These are phyloP conservation scores for Notodonta dromedarius DNA, from an alignment of 2,888 invertebrate species.

Conservation along the genomic window DNA sequence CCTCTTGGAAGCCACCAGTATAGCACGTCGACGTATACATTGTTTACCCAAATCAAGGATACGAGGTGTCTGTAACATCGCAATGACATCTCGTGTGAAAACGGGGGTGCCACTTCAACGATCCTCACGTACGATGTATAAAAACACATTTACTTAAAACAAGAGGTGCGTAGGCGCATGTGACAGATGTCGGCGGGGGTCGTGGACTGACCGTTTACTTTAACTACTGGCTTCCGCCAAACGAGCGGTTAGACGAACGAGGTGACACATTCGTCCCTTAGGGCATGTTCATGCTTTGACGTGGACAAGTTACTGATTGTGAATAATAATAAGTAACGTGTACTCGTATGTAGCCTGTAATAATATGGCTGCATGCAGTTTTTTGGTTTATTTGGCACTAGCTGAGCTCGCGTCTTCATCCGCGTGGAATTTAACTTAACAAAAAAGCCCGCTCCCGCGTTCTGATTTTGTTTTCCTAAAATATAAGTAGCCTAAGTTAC, in stretches of 20 bases:
- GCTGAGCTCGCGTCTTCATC: too few relatives aligned
- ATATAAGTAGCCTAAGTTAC: too few relatives aligned
- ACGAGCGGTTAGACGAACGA: slow-evolving; percentile 49
- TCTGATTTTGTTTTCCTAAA: too few relatives aligned
- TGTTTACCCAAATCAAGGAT: slow-evolving; percentile 60
- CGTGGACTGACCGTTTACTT: slow-evolving; percentile 75
- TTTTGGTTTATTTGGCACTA: too few relatives aligned
- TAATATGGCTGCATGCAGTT: too few relatives aligned
- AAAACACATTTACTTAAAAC: slow-evolving; percentile 57
- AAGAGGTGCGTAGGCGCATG: slow-evolving; percentile 67
- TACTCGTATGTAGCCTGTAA: background rate
- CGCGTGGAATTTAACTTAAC: too few relatives aligned
- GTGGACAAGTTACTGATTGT: background rate
- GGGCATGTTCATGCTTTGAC: slow-evolving; percentile 9
- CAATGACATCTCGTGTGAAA: slow-evolving; percentile 62
- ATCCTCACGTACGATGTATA: slow-evolving; percentile 58
- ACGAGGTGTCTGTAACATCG: slow-evolving; percentile 54
- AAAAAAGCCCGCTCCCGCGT: too few relatives aligned
- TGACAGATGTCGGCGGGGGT: slow-evolving; percentile 66
- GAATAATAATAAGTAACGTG: background rate
- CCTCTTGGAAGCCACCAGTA: slow-evolving; percentile 9
- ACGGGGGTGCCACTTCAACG: slow-evolving; percentile 66
- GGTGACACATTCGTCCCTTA: slow-evolving; percentile 48
- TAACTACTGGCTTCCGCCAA: slow-evolving; percentile 79
- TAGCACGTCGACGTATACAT: slow-evolving; percentile 43